These are phyloP conservation scores for Orgyia antiqua DNA, from an alignment of 2,888 invertebrate genomes.

Conservation along the genomic window DNA sequence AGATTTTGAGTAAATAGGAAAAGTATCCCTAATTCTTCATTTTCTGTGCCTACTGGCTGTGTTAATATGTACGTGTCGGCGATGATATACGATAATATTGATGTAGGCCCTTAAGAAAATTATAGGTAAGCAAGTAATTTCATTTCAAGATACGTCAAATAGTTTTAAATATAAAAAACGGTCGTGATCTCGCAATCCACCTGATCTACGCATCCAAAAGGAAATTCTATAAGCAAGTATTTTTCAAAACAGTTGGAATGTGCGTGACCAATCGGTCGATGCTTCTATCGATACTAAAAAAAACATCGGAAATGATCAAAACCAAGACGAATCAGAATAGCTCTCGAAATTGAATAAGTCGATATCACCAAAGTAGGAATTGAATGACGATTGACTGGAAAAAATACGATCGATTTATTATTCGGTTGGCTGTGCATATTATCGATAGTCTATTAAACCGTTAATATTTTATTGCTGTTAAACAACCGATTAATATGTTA, in stretches of 20 bases:
- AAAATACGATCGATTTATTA: slow-evolving; percentile 58
- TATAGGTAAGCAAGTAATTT: too few species aligned
- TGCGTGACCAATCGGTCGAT: slow-evolving; percentile 62
- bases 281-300: slow-evolving; percentile 49
- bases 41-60: too few species aligned
- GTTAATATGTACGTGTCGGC: too few species aligned
- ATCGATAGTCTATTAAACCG: slow-evolving; percentile 24
- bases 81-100: too few species aligned
- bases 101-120: too few species aligned
- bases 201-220: slow-evolving; percentile 33
- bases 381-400: slow-evolving; percentile 67
- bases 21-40: too few species aligned
- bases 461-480: slow-evolving; percentile 3
- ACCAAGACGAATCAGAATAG: slow-evolving; percentile 63
- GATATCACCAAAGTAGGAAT: slow-evolving; percentile 70
- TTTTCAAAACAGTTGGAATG: slow-evolving; percentile 60
- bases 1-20: too few species aligned
- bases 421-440: slow-evolving; percentile 34
- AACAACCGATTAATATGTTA: neutral
- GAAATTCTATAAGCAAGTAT: slow-evolving; percentile 44
- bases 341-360: slow-evolving; percentile 67
- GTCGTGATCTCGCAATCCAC: slow-evolving; percentile 27
- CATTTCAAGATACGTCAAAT: too few species aligned
- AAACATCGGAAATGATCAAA: slow-evolving; percentile 63
- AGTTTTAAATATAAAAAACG: slow-evolving; percentile 1